Base-by-base conservation (phyloP, 2,113 vertebrate genomes). In the Brachyhypopomus occidentalis region DNA sequence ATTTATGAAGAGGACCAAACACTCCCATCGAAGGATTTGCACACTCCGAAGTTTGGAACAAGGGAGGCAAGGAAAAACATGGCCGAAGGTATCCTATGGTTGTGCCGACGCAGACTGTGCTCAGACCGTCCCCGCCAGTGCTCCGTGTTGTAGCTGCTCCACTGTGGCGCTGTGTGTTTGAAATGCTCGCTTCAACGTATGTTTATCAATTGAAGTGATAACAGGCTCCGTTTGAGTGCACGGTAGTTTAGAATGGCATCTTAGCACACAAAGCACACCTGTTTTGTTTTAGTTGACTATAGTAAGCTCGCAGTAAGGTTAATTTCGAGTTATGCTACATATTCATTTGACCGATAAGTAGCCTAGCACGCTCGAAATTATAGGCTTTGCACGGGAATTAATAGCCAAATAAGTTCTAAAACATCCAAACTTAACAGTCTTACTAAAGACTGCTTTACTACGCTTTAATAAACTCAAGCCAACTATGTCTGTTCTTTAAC, bases 61-160 rank as follows among this genome's bases (percentile, higher is more conserved):
- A 91, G 92, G 92, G 91, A 93, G 93, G 91, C 85, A 89, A 91
- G 91, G 92, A 93, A 92, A 93, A 94, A 95, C 94, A 96, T 95
- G 95, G 94, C 95, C 94, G 94, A 95, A 95, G 94, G 94, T 94
- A 94, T 79, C 74, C 62, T 82, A 75, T 77, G 92, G 41, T 91
- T 89, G 59, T 75, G 59, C 62, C 88, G 92, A 92, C 92, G 67
- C 93, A 90, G 77, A 64, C 52, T 92, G 88, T 92, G 91, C 90
- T 92, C 90, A 91, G 90, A 78, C 88, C 87, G 89, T 91, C 91
- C 90, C 89, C 88, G 85, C 77, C 80, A 81, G 45, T 90, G 86
- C 88, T 86, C 86, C 34, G 48, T 87, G 87, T 84, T 71, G 86
- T 70, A 87, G 86, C 90, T 72, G 88, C 89, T 86, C 36, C 66